Conservation (phyloP, 2,888 invertebrate genomes). For the Caprella mutica region DNA sequence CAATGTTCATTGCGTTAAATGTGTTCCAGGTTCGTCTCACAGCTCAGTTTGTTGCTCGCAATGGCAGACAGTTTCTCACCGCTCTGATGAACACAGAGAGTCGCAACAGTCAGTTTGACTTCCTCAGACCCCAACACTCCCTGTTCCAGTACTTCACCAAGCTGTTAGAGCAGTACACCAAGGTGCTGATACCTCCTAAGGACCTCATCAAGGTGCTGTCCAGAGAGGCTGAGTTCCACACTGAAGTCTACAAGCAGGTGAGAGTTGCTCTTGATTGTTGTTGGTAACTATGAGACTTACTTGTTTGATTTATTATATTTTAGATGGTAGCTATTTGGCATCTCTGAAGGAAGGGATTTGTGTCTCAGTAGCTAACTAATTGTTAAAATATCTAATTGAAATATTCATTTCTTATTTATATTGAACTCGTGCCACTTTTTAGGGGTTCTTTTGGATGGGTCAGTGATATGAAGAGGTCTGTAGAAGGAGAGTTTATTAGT, state of each 20-base stretch:
- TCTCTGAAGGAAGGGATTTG: too few relatives aligned
- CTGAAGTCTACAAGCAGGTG: conserved; percentile 63
- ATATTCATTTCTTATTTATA: too few relatives aligned
- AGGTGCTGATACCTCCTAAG: conserved; percentile 90
- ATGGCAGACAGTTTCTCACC: conserved; percentile 93
- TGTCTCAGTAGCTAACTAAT: too few relatives aligned
- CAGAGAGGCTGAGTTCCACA: conserved; percentile 59
- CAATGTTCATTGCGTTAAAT: not conserved
- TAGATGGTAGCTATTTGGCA: too few relatives aligned
- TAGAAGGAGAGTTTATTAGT: too few relatives aligned
- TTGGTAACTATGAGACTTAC: too few relatives aligned
- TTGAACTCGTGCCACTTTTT: too few relatives aligned
- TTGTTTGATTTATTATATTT: too few relatives aligned
- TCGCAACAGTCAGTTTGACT: conserved; percentile 96
- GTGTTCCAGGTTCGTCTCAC: conserved; percentile 50
- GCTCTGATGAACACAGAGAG: conserved; percentile 98
- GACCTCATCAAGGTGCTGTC: conserved; percentile 63
- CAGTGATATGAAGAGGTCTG: too few relatives aligned
- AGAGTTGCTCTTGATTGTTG: not conserved
- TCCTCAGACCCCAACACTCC: conserved; percentile 94
- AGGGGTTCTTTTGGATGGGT: too few relatives aligned
- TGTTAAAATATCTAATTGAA: too few relatives aligned
- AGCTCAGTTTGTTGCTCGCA: conserved; percentile 96
- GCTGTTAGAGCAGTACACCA: conserved; percentile 94
- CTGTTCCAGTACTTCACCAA: conserved; percentile 97